phyloP scores from a whole-genome alignment of 2,113 vertebrate species.

The Zingel zingel region DNA sequence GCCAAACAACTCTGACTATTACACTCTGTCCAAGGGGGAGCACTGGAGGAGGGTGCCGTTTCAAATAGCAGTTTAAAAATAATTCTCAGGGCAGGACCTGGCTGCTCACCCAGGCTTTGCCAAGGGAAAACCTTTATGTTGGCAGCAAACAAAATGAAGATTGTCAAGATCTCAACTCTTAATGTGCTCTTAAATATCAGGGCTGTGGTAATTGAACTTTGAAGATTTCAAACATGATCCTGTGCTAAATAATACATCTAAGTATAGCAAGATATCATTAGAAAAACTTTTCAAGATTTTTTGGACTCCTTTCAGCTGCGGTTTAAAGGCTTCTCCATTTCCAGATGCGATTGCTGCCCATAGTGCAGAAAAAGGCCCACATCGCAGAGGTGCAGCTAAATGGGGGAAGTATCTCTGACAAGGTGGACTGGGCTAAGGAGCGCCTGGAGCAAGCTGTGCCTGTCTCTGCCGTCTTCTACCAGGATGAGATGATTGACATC shows the following conservation, averaged over 20 bases:
- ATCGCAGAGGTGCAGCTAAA: constrained; percentile 98
- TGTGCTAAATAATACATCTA: constrained; percentile 14
- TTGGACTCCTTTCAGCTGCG: neutral
- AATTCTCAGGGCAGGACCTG: constrained; percentile 62
- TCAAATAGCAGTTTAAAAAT: constrained; percentile 91
- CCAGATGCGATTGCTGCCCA: constrained; percentile 93
- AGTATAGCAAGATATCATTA: neutral
- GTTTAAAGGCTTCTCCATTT: neutral
- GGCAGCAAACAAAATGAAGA: constrained; percentile 21
- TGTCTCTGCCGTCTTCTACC: constrained; percentile 88
- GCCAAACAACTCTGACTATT: constrained; percentile 23
- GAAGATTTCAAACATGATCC: constrained; percentile 1
- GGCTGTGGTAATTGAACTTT: neutral
- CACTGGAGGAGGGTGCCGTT: constrained; percentile 69
- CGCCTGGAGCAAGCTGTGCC: constrained; percentile 92
- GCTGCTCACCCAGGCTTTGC: constrained; percentile 35
- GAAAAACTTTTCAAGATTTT: neutral
- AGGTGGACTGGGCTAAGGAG: constrained; percentile 96
- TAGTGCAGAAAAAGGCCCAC: constrained; percentile 95
- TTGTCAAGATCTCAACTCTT: constrained; percentile 11
- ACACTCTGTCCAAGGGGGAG: constrained; percentile 10
- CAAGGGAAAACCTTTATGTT: constrained; percentile 33
- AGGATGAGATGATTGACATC: constrained; percentile 97
- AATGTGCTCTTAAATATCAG: constrained; percentile 5
- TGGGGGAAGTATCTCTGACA: constrained; percentile 91